Conservation (phyloP, 2,888 invertebrate species). For the Hartigia nigra region DNA sequence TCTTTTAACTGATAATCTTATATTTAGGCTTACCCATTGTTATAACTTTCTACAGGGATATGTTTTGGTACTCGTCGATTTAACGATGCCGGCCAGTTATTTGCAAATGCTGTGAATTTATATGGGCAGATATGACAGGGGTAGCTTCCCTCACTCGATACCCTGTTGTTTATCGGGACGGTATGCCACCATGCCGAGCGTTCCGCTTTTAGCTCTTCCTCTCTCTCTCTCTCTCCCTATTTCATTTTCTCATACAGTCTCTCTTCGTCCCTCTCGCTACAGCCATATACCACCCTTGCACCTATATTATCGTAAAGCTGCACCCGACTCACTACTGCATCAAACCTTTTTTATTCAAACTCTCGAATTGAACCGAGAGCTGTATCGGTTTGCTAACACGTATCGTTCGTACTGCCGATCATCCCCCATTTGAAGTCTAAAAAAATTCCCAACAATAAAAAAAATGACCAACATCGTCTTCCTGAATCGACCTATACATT, state of each 20-base stretch:
- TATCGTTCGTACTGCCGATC: conserved; percentile 3
- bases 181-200: conserved; percentile 42
- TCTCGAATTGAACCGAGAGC: conserved; percentile 9
- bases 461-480: not conserved
- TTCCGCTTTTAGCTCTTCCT: conserved; percentile 38
- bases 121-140: conserved; percentile 45
- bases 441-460: not conserved
- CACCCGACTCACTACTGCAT: conserved; percentile 30
- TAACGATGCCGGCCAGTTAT: conserved; percentile 49
- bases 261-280: conserved; percentile 8
- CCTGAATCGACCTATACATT: not conserved
- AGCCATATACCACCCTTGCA: not conserved
- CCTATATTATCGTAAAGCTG: conserved; percentile 37
- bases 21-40: not conserved
- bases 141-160: conserved; percentile 42
- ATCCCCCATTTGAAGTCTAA: not conserved
- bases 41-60: not conserved
- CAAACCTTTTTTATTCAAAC: conserved; percentile 24
- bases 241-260: conserved; percentile 13
- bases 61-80: conserved; percentile 36
- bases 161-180: conserved; percentile 51
- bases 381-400: not conserved
- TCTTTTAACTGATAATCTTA: not conserved
- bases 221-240: conserved; percentile 20
- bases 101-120: conserved; percentile 58